Percentiles rank a stretch among this genome's conserved stretches.
These are phyloP conservation scores for Nyctereutes procyonoides DNA, from an alignment of 2,113 vertebrate species.

Conservation along the genomic window DNA sequence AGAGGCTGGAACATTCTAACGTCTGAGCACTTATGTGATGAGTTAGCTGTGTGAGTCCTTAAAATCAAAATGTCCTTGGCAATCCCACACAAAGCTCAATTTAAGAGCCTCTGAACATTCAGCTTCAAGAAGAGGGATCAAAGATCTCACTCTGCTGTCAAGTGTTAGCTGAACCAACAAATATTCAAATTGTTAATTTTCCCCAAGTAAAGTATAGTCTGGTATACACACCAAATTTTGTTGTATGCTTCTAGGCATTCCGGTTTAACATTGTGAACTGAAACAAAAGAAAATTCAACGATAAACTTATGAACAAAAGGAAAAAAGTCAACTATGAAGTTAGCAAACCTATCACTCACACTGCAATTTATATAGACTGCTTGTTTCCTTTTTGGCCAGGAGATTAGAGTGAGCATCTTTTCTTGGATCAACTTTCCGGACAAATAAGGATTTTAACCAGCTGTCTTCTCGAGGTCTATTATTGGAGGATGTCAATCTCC, in stretches of 20 bases:
- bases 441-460: constrained; percentile 98
- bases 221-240: constrained; percentile 94
- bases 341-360: constrained; percentile 88
- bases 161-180: neutral
- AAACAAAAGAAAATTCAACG: constrained; percentile 83
- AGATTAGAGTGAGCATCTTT: constrained; percentile 99
- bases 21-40: neutral
- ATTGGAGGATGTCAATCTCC: constrained; percentile 87
- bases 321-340: neutral
- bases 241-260: constrained; percentile 98
- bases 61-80: neutral
- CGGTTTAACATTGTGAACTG: constrained; percentile 99
- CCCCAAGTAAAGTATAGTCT: constrained; percentile 64
- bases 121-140: neutral
- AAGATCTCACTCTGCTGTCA: neutral
- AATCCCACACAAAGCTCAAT: neutral
- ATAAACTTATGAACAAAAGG: constrained; percentile 67
- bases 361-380: constrained; percentile 98
- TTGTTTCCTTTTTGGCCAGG: constrained; percentile 97
- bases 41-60: neutral
- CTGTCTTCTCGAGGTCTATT: constrained; percentile 91
- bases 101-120: neutral
- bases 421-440: constrained; percentile 97
- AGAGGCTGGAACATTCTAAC: neutral
- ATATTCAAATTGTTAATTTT: neutral